A percentile compares a stretch with the other conserved stretches of the same genome.
These are phyloP conservation scores for Nannobrachium achirus DNA, from an alignment of 2,113 vertebrate species.

Conservation along the genomic window DNA sequence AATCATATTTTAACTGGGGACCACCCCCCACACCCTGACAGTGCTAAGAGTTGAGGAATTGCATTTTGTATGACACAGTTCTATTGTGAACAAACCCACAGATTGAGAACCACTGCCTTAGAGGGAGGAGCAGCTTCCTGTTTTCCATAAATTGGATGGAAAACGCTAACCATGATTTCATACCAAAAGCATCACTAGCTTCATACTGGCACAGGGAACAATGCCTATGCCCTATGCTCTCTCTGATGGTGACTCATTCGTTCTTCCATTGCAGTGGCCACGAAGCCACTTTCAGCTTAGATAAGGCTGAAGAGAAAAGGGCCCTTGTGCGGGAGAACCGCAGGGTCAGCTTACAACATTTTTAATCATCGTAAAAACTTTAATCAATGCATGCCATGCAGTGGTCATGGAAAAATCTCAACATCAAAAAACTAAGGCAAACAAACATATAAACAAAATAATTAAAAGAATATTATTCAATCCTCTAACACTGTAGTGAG, in stretches of 20 bases:
- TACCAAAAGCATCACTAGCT: conserved; percentile 20
- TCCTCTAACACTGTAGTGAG: background rate
- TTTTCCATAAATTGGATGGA: conserved; percentile 65
- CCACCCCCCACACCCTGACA: too few species aligned
- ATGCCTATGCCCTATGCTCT: conserved; percentile 28
- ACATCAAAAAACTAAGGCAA: too few species aligned
- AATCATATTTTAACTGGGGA: too few species aligned
- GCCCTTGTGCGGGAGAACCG: background rate
- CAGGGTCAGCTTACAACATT: background rate
- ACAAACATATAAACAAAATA: too few species aligned
- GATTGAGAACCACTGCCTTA: too few species aligned
- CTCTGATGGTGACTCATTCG: conserved; percentile 62
- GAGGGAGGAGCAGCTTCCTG: conserved; percentile 72
- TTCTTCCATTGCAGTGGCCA: conserved; percentile 50
- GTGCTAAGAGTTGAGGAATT: too few species aligned
- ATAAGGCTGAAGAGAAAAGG: conserved; percentile 1
- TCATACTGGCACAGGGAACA: conserved; percentile 49
- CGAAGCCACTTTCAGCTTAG: conserved; percentile 13
- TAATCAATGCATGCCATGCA: background rate
- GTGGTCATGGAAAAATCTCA: too few species aligned
- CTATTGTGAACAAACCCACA: too few species aligned
- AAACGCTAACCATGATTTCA: conserved; percentile 42
- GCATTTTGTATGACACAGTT: too few species aligned
- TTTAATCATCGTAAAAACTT: background rate
- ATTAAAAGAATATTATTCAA: background rate